A percentile compares a stretch with the other conserved stretches of the same genome.
Conservation (phyloP, 2,113 vertebrate species). For the Dendrocopos noguchii region DNA sequence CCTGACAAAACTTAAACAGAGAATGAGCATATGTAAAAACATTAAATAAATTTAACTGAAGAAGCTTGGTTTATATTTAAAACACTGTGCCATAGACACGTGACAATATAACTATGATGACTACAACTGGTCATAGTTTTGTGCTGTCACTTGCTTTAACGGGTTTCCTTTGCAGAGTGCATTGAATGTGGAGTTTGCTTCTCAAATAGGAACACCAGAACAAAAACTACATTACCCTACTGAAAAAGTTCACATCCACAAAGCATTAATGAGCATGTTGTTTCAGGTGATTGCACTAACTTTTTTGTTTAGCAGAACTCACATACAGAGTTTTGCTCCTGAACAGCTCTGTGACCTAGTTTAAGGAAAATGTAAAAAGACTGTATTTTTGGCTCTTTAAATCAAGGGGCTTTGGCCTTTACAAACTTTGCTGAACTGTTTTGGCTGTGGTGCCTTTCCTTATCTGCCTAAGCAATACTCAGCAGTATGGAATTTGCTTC, state of each 20-base stretch:
- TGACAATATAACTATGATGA: neutral
- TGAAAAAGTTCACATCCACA: neutral
- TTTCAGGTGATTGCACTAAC: constrained; percentile 1
- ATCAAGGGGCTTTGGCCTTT: neutral
- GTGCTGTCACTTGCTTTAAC: neutral
- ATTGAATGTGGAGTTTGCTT: neutral
- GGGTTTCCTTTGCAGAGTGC: neutral
- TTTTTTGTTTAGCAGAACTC: neutral
- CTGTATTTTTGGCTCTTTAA: constrained; percentile 23
- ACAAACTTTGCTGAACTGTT: constrained; percentile 59
- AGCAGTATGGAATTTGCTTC: constrained; percentile 65
- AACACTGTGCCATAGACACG: neutral
- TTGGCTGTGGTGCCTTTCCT: constrained; percentile 52
- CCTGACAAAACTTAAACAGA: neutral
- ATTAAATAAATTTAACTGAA: neutral
- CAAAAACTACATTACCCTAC: neutral
- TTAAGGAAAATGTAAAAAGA: constrained; percentile 35
- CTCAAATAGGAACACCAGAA: neutral
- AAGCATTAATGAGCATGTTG: neutral
- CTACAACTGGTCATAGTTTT: neutral
- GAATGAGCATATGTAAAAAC: neutral
- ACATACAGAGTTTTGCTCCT: neutral
- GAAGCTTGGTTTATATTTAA: neutral
- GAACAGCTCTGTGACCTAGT: constrained; percentile 34
- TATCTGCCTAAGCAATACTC: constrained; percentile 70